phyloP scores from a whole-genome alignment of 30 jellyfish, hydroid and myxozoan genomes.

The Clytia hemisphaerica region DNA sequence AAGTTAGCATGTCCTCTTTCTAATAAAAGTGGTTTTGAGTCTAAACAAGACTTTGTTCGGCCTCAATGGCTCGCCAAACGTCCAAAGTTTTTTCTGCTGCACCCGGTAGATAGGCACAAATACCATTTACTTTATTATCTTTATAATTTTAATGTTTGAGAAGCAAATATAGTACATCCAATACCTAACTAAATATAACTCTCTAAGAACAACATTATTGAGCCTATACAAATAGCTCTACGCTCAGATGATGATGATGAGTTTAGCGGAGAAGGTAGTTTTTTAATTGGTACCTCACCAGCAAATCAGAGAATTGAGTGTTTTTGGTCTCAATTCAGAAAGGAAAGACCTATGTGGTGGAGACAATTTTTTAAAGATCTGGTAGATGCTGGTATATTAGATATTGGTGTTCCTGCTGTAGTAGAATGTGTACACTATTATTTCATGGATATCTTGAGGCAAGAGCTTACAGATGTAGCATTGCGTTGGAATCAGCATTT shows the following conservation, averaged over 20 bases:
- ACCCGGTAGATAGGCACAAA: too few relatives aligned
- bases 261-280: conserved; percentile 6
- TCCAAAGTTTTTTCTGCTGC: too few relatives aligned
- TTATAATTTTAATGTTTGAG: conserved; percentile 12
- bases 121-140: too few relatives aligned
- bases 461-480: conserved; percentile 44
- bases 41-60: too few relatives aligned
- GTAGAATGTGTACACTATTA: conserved; percentile 48
- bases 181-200: too few relatives aligned
- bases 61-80: too few relatives aligned
- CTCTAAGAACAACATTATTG: conserved; percentile 33
- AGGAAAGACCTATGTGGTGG: conserved; percentile 68
- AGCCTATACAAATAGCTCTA: conserved; percentile 22
- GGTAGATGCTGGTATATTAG: conserved; percentile 24
- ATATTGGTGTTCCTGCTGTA: conserved; percentile 34
- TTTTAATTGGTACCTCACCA: conserved; percentile 26
- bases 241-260: conserved; percentile 25
- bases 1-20: too few relatives aligned
- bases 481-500: conserved; percentile 46
- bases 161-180: too few relatives aligned
- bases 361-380: conserved; percentile 41
- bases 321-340: conserved; percentile 45
- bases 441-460: conserved; percentile 42
- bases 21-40: too few relatives aligned
- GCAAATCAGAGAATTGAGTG: conserved; percentile 57